These are phyloP conservation scores for Oncorhynchus tshawytscha DNA, from an alignment of 2,113 vertebrate genomes.

Conservation along the genomic window DNA sequence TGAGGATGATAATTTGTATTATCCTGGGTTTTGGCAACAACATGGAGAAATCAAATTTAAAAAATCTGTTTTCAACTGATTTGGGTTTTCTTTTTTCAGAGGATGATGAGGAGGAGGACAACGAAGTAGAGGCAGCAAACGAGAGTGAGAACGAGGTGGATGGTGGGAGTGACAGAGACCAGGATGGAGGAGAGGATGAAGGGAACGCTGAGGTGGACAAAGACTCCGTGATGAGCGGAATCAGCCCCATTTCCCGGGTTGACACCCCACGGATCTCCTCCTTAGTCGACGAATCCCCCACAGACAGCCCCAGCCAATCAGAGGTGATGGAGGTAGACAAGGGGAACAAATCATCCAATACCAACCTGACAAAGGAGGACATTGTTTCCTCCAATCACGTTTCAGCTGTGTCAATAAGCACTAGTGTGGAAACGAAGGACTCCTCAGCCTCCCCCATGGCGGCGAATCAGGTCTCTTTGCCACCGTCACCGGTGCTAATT, in stretches of 20 bases:
- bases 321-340: constrained; percentile 24
- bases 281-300: constrained; percentile 42
- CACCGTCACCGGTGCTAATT: not conserved
- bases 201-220: constrained; percentile 9
- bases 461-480: constrained; percentile 26
- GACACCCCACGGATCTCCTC: not conserved
- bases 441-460: not conserved
- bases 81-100: constrained; percentile 32
- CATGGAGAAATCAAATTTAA: too few species aligned
- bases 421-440: not conserved
- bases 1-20: not conserved
- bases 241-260: constrained; percentile 31
- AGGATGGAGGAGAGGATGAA: constrained; percentile 26
- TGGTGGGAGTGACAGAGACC: constrained; percentile 21
- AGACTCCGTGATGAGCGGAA: constrained; percentile 27
- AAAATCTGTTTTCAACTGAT: too few species aligned
- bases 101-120: constrained; percentile 7
- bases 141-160: constrained; percentile 16
- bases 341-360: not conserved
- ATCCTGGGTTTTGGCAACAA: too few species aligned
- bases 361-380: not conserved
- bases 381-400: constrained; percentile 45
- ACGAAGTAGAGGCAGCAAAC: constrained; percentile 32
- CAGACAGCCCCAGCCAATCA: constrained; percentile 64
- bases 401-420: not conserved